Conservation (phyloP, 2,797 vertebrate species). For the Molothrus ater region DNA sequence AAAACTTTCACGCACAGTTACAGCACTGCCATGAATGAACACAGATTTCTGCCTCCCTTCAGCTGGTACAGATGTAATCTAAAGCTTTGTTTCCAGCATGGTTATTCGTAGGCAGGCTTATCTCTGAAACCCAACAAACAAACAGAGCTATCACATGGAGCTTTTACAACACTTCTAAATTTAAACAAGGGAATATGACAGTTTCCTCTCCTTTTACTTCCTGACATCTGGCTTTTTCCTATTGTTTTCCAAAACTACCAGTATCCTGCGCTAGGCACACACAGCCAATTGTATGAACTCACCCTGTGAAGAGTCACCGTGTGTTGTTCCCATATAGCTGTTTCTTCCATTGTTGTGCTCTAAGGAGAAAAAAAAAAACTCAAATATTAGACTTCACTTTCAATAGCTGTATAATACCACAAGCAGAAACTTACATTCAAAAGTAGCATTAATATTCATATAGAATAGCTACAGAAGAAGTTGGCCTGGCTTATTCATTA, state of each 20-base stretch:
- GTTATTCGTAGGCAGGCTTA: neutral
- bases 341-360: conserved; percentile 98
- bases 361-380: conserved; percentile 67
- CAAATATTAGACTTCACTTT: conserved; percentile 1
- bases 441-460: neutral
- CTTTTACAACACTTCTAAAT: conserved; percentile 70
- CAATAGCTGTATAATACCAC: neutral
- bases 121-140: conserved; percentile 9
- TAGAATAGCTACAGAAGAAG: neutral
- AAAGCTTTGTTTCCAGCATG: neutral
- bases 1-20: neutral
- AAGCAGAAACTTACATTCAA: neutral
- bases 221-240: conserved; percentile 79
- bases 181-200: conserved; percentile 71
- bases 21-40: neutral
- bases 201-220: conserved; percentile 74
- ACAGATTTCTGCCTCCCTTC: neutral
- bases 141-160: conserved; percentile 20
- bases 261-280: conserved; percentile 75
- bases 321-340: conserved; percentile 99
- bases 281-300: conserved; percentile 71
- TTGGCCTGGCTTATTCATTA: neutral
- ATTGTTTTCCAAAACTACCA: conserved; percentile 71
- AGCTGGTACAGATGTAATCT: neutral
- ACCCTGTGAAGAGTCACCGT: conserved; percentile 99